Percentiles rank a stretch among this genome's conserved stretches.
Conservation (phyloP, 2,888 invertebrate species). For the Masnerella sp. region DNA sequence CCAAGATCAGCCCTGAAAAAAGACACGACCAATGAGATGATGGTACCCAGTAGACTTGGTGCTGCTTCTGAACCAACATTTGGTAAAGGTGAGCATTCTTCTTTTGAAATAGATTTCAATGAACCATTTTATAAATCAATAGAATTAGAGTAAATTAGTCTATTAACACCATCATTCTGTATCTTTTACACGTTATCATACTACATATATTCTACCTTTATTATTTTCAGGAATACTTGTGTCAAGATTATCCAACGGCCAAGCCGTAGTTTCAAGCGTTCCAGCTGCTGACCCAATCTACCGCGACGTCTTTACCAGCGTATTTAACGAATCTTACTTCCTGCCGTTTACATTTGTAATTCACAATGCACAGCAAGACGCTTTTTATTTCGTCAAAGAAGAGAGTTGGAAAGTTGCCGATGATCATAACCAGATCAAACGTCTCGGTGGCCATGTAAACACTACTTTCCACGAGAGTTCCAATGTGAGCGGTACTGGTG, state of each 20-base stretch:
- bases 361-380: slow-evolving; percentile 92
- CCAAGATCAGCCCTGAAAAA: slow-evolving; percentile 89
- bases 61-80: slow-evolving; percentile 93
- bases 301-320: slow-evolving; percentile 93
- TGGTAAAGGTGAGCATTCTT: slow-evolving; percentile 83
- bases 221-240: slow-evolving; percentile 83
- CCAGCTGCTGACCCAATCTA: slow-evolving; percentile 94
- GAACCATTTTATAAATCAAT: neutral
- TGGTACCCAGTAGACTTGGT: slow-evolving; percentile 86
- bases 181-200: too few species aligned
- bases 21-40: slow-evolving; percentile 85
- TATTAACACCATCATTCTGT: too few species aligned
- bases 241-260: slow-evolving; percentile 87
- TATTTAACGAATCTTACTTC: slow-evolving; percentile 92
- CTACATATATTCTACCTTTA: too few species aligned
- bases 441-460: slow-evolving; percentile 93
- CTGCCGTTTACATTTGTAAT: slow-evolving; percentile 92
- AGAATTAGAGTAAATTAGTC: neutral
- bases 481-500: slow-evolving; percentile 85
- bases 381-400: slow-evolving; percentile 95
- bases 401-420: slow-evolving; percentile 93
- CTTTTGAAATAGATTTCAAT: neutral
- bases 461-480: slow-evolving; percentile 91
- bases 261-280: slow-evolving; percentile 90
- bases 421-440: slow-evolving; percentile 91